Evolutionary conservation across 2,113 vertebrate genomes (phyloP), one percentile per base, ranked within the genome.

Genomic region (Caracal caracal): DNA sequence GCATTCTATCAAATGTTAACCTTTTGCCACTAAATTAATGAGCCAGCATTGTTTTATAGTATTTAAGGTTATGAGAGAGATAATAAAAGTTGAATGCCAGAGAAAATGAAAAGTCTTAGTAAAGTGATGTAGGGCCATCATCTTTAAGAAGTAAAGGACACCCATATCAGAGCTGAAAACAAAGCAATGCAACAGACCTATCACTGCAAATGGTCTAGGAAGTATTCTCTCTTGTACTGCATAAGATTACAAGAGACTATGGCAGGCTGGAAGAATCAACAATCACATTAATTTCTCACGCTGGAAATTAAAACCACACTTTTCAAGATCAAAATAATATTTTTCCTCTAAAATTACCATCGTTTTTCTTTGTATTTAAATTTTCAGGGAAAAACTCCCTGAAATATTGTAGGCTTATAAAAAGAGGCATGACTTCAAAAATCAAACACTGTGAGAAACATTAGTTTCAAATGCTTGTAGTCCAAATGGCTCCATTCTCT

Each of bases 311-410:
- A 88, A 90, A 71, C 11, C 7, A 33, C 13, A 3, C 6, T 11
- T 83, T 75, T 93, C 16, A 76, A 90, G 6, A 75, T 40, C 47
- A 95, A 94, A 82, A 80, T 59, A 84, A 51, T 53, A 51, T 66
- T 71, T 85, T 94, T 78, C 26, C 24, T 76, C 76, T 78, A 73
- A 95, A 93, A 75, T 73, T 37, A n/a, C 12, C 10, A 79, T 59
- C 40, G 10, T 5, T 89, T 65, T 95, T 83, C 59, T 90, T 89
- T 90, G 8, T 17, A 79, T 83, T 87, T 90, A 63, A 87, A 95
- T 86, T 47, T 87, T n/a, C 82, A 89, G 20, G 90, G 8, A 86
- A 63, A 19, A 76, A 47, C 16, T 7, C 16, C 22, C 19, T 81
- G 65, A 96, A 79, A 70, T 71, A 33, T 59, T 51, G 33, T 47